Evolutionary conservation across 2,888 invertebrate genomes (phyloP).

Genomic region (Coenonympha arcania): DNA sequence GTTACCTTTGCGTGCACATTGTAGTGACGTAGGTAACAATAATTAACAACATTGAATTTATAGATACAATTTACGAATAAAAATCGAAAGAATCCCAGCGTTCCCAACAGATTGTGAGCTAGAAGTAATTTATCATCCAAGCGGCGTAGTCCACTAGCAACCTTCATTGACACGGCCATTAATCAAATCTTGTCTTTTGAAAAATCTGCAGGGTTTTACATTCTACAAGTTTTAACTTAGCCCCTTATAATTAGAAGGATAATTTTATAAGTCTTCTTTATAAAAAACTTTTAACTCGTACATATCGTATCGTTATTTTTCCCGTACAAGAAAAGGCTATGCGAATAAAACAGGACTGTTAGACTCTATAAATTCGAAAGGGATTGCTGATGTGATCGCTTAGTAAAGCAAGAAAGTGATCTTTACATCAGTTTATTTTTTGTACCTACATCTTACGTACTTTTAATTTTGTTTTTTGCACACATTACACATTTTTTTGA

Average conservation of each 20-base stretch:
- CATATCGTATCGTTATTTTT: not conserved
- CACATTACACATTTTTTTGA: too few species aligned
- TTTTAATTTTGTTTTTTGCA: too few species aligned
- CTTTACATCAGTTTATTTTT: too few species aligned
- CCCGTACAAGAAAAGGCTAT: not conserved
- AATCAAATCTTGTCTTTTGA: constrained; percentile 40
- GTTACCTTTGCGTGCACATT: too few species aligned
- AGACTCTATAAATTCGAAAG: too few species aligned
- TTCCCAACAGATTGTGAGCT: constrained; percentile 3
- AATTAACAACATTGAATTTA: not conserved
- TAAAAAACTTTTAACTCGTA: not conserved
- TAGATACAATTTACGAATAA: not conserved
- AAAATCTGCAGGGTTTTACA: constrained; percentile 22
- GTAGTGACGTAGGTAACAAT: too few species aligned
- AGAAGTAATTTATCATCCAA: constrained; percentile 9
- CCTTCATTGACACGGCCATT: constrained; percentile 48
- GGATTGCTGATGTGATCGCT: too few species aligned
- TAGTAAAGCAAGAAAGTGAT: too few species aligned
- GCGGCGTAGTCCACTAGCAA: constrained; percentile 33
- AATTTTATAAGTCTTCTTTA: not conserved
- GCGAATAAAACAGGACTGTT: too few species aligned
- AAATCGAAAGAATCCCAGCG: not conserved
- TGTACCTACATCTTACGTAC: too few species aligned
- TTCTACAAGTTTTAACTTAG: constrained; percentile 1
- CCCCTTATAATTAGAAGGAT: not conserved